Percentiles rank a stretch among this genome's conserved stretches.
phyloP scores from a whole-genome alignment of 1,140 invertebrate genomes.

The Matsumurasca onukii region DNA sequence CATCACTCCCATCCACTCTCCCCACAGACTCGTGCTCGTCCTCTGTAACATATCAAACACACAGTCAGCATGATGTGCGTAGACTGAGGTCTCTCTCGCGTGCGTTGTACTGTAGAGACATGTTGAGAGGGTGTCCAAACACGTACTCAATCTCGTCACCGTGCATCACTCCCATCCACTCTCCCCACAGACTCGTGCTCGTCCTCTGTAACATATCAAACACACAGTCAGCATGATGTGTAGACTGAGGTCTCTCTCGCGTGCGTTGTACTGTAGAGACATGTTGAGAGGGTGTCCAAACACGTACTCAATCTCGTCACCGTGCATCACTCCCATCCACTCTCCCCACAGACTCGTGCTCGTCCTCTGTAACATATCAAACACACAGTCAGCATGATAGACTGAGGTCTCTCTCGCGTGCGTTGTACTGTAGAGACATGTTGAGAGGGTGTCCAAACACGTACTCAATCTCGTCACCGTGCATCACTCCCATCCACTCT shows the following conservation, averaged over 20 bases:
- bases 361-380: conserved; percentile 83
- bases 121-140: conserved; percentile 89
- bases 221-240: conserved; percentile 89
- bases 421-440: conserved; percentile 76
- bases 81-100: conserved; percentile 80
- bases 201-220: conserved; percentile 80
- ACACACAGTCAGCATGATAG: conserved; percentile 77
- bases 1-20: conserved; percentile 96
- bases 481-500: conserved; percentile 97
- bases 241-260: conserved; percentile 79
- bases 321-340: conserved; percentile 98
- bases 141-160: conserved; percentile 96
- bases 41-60: no score
- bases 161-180: conserved; percentile 98
- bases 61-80: conserved; percentile 80
- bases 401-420: conserved; percentile 79
- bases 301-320: conserved; percentile 95
- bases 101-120: conserved; percentile 75
- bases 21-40: conserved; percentile 87
- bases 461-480: conserved; percentile 96
- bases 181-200: conserved; percentile 86
- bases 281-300: conserved; percentile 90
- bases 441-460: conserved; percentile 92
- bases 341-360: conserved; percentile 88
- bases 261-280: conserved; percentile 75